A percentile compares a stretch with the other conserved stretches of the same genome.
Evolutionary conservation across 2,888 invertebrate species (phyloP).

Genomic region (Argyra leucocephala): DNA sequence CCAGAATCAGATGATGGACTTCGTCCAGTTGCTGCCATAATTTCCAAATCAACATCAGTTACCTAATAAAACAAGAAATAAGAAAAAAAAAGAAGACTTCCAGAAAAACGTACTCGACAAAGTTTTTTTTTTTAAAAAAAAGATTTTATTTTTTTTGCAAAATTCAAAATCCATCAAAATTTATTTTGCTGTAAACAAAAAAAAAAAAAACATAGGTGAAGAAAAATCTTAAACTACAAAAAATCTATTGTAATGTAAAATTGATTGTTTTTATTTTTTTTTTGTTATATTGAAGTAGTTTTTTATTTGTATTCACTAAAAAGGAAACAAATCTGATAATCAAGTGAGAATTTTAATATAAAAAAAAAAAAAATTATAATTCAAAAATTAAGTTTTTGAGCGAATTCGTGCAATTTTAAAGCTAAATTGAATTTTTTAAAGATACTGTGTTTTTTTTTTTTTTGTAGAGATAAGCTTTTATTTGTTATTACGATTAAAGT

Average conservation of each 20-base stretch:
- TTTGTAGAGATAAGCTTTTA: too few species aligned
- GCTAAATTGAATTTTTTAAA: too few species aligned
- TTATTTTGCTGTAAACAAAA: slow-evolving; percentile 5
- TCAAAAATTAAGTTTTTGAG: too few species aligned
- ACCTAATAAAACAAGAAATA: slow-evolving; percentile 31
- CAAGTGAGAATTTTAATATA: background rate
- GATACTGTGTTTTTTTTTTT: too few species aligned
- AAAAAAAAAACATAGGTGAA: too few species aligned
- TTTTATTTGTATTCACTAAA: background rate
- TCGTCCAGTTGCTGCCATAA: slow-evolving; percentile 53
- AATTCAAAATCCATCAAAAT: background rate
- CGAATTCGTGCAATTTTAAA: background rate
- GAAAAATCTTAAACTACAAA: too few species aligned
- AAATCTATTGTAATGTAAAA: too few species aligned
- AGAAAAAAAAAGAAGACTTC: background rate
- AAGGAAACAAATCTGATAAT: too few species aligned
- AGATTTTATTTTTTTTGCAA: background rate
- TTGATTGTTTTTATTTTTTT: too few species aligned
- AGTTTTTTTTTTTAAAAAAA: background rate
- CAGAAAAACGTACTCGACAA: background rate
- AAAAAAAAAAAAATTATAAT: background rate
- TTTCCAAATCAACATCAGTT: slow-evolving; percentile 44
- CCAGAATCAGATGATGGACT: slow-evolving; percentile 92
- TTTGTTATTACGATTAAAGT: too few species aligned
- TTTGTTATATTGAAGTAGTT: background rate